Evolutionary conservation across 1,140 invertebrate species (phyloP).

Genomic region (Wiebesia pumilae): DNA sequence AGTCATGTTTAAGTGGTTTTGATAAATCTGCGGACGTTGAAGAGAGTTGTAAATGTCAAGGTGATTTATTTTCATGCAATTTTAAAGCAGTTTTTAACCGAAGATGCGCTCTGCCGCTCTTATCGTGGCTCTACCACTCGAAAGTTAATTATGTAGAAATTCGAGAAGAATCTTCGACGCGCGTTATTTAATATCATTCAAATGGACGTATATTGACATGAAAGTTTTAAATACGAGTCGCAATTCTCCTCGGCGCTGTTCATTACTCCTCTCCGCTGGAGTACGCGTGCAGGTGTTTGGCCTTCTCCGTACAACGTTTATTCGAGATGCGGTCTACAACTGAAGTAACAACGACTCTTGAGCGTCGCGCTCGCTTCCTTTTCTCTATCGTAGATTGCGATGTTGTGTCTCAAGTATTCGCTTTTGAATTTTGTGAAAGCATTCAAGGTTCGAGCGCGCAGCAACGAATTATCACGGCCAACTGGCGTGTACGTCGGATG

Average conservation of each 20-base stretch:
- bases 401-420: background rate
- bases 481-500: background rate
- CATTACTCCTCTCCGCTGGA: too few species aligned
- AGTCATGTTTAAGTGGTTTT: conserved; percentile 29
- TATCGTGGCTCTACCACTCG: background rate
- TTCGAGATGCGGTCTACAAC: too few species aligned
- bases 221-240: background rate
- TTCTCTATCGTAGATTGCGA: background rate
- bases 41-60: conserved; percentile 13
- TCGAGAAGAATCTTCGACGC: background rate
- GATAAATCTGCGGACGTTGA: conserved; percentile 29
- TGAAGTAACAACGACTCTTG: background rate
- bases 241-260: background rate
- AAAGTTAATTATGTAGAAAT: conserved; percentile 7
- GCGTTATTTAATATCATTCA: background rate
- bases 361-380: background rate
- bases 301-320: too few species aligned
- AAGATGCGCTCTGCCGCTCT: background rate
- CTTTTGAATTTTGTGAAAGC: background rate
- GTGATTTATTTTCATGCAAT: conserved; percentile 4
- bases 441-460: background rate
- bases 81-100: conserved; percentile 14
- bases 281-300: too few species aligned
- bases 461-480: background rate
- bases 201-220: conserved; percentile 10